Conservation (phyloP, 1,140 invertebrate genomes). For the Meloidogyne hapla region DNA sequence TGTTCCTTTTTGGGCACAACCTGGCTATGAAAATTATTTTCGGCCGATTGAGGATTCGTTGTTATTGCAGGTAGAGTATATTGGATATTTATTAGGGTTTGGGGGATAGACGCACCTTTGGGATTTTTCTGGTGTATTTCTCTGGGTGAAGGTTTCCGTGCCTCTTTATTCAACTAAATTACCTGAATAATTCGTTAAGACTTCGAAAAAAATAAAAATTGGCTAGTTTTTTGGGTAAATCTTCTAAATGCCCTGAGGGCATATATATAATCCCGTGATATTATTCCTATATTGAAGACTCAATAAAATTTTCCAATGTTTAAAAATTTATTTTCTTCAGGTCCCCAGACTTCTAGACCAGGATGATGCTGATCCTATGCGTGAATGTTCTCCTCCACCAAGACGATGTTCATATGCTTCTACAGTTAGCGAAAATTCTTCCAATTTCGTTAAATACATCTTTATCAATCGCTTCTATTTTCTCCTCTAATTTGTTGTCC, state of each 20-base stretch:
- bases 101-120: no score
- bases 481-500: conserved; percentile 37
- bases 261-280: no score
- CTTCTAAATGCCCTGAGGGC: no score
- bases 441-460: conserved; percentile 44
- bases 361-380: background rate
- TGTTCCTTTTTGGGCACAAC: conserved; percentile 16
- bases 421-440: conserved; percentile 48
- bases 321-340: background rate
- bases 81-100: conserved; percentile 7
- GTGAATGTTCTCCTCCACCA: conserved; percentile 51
- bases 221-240: no score
- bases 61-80: conserved; percentile 38
- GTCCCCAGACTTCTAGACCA: background rate
- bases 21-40: conserved; percentile 7
- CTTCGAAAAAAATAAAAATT: no score
- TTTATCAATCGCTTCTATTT: conserved; percentile 50
- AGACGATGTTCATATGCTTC: conserved; percentile 49
- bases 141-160: no score
- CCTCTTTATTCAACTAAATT: no score
- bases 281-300: no score
- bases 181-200: no score
- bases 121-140: no score
- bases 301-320: background rate
- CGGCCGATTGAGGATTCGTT: conserved; percentile 25